phyloP scores from a whole-genome alignment of 2,113 vertebrate genomes.

The Echinops telfairi region DNA sequence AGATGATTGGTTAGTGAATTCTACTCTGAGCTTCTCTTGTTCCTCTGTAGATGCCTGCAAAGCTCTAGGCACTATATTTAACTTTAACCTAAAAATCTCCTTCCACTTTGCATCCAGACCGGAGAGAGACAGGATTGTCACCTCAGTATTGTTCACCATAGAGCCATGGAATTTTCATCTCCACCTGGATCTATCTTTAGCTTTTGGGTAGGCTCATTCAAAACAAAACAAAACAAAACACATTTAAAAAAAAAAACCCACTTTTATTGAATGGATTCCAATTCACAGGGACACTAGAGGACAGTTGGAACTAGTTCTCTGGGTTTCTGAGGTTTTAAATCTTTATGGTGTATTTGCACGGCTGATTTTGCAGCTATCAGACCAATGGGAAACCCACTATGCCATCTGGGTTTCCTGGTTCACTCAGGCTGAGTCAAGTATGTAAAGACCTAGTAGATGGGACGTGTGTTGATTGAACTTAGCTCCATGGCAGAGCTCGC shows the following conservation, averaged over 20 bases:
- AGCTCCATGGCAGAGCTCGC: background rate
- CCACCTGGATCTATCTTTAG: background rate
- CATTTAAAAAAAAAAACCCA: no score
- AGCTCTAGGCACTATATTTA: slow-evolving; percentile 63
- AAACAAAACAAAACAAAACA: background rate
- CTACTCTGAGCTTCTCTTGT: background rate
- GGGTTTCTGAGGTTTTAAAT: no score
- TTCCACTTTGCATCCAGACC: slow-evolving; percentile 15
- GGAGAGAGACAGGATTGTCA: slow-evolving; percentile 72
- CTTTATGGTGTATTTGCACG: no score
- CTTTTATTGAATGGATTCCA: no score
- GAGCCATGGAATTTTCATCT: slow-evolving; percentile 38
- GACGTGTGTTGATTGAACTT: background rate
- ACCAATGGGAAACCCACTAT: no score
- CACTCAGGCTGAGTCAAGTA: no score
- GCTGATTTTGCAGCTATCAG: no score
- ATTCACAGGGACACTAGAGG: no score
- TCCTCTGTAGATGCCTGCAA: slow-evolving; percentile 44
- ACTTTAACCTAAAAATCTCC: slow-evolving; percentile 34
- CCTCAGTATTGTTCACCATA: slow-evolving; percentile 52
- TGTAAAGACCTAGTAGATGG: no score
- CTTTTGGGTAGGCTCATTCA: background rate
- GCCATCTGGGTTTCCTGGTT: no score
- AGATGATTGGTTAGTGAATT: background rate
- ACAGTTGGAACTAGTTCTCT: no score